phyloP scores from a whole-genome alignment of 2,888 invertebrate genomes.

The Lasioglossum vierecki region DNA sequence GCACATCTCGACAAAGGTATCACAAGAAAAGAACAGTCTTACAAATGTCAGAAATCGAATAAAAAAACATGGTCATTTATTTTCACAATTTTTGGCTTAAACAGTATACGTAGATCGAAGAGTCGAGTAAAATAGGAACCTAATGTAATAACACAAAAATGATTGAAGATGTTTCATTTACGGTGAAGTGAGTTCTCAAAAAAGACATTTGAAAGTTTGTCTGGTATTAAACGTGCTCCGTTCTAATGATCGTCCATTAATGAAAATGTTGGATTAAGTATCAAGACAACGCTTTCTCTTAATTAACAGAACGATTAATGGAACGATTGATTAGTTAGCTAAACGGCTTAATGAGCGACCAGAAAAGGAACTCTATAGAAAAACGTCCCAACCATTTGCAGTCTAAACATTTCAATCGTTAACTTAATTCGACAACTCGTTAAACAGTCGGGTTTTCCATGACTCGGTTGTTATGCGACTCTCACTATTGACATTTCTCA shows the following conservation, averaged over 20 bases:
- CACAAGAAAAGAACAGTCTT: constrained; percentile 2
- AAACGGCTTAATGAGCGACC: constrained; percentile 11
- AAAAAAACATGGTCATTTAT: constrained; percentile 22
- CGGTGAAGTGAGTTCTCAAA: not conserved
- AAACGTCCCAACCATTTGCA: constrained; percentile 33
- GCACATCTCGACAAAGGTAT: not conserved
- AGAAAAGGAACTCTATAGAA: constrained; percentile 44
- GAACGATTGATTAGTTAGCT: constrained; percentile 25
- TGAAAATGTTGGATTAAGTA: constrained; percentile 23
- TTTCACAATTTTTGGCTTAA: constrained; percentile 24
- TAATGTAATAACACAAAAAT: constrained; percentile 28
- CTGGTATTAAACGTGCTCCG: not conserved
- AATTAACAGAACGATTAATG: constrained; percentile 11
- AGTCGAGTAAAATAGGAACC: constrained; percentile 48
- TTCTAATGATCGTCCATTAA: constrained; percentile 9
- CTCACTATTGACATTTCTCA: not conserved
- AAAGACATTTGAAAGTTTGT: not conserved
- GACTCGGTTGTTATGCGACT: not conserved
- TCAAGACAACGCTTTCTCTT: constrained; percentile 7
- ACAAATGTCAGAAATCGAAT: constrained; percentile 25
- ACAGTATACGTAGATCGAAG: constrained; percentile 12
- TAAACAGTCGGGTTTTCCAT: not conserved
- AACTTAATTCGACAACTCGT: constrained; percentile 8
- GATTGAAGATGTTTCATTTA: constrained; percentile 13
- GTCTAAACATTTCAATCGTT: constrained; percentile 13